Percentiles rank a stretch among this genome's conserved stretches.
Evolutionary conservation across 2,113 vertebrate genomes (phyloP).

Genomic region (Bos javanicus): DNA sequence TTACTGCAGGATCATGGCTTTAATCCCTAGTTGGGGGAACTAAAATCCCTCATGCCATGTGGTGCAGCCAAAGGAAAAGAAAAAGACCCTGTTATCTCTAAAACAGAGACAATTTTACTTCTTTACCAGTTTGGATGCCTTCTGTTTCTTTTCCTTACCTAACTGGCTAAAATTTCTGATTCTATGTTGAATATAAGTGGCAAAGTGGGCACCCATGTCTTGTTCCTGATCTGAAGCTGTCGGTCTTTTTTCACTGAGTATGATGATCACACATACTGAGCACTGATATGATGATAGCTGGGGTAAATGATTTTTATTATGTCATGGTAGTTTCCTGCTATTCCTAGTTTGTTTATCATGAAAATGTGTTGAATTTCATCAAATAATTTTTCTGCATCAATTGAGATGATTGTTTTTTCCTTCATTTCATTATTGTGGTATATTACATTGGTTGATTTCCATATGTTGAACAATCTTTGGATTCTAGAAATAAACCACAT

Average conservation of each 20-base stretch:
- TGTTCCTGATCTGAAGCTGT: neutral
- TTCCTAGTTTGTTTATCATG: neutral
- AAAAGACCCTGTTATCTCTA: neutral
- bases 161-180: neutral
- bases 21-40: neutral
- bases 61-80: neutral
- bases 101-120: neutral
- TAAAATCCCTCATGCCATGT: neutral
- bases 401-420: neutral
- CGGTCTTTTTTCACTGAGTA: neutral
- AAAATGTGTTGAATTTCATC: neutral
- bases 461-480: neutral
- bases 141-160: neutral
- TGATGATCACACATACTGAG: neutral
- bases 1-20: neutral
- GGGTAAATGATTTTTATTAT: neutral
- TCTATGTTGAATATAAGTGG: neutral
- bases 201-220: neutral
- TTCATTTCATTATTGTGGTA: neutral
- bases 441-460: neutral
- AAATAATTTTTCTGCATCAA: neutral
- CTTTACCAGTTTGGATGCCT: neutral
- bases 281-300: neutral
- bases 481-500: neutral
- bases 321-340: neutral